Conservation (phyloP, 2,797 vertebrate species). For the Lagodon rhomboides region DNA sequence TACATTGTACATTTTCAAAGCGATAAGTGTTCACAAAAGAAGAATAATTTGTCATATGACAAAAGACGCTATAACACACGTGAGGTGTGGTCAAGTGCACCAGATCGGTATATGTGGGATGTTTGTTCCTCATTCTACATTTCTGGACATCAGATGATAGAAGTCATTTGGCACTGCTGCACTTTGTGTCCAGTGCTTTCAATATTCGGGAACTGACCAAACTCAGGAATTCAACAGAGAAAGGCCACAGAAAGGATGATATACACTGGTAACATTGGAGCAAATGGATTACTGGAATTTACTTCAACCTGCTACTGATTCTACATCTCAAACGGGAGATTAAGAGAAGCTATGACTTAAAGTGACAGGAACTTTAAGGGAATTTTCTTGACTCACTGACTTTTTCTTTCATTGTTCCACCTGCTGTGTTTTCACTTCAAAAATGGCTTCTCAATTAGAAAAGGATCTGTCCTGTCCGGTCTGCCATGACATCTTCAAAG, state of each 20-base stretch:
- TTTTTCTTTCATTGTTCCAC: neutral
- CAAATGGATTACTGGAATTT: neutral
- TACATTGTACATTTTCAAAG: too few relatives aligned
- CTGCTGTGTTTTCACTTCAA: neutral
- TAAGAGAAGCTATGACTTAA: neutral
- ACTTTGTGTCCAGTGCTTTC: neutral
- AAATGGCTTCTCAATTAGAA: conserved; percentile 14
- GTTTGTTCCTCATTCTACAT: neutral
- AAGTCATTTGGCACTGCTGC: neutral
- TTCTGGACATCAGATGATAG: neutral
- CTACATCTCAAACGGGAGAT: neutral
- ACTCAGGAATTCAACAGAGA: neutral
- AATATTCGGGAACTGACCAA: neutral
- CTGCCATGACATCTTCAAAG: conserved; percentile 9
- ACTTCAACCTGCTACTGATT: neutral
- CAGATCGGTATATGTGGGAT: neutral
- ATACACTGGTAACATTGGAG: too few relatives aligned
- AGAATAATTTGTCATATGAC: too few relatives aligned
- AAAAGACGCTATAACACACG: too few relatives aligned
- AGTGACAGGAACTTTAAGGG: neutral
- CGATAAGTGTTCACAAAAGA: too few relatives aligned
- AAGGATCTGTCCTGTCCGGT: neutral
- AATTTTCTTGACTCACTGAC: neutral
- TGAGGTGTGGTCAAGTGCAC: neutral
- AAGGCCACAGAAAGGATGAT: neutral